These are phyloP conservation scores for Carassius gibelio DNA, from an alignment of 2,113 vertebrate species.

Conservation along the genomic window DNA sequence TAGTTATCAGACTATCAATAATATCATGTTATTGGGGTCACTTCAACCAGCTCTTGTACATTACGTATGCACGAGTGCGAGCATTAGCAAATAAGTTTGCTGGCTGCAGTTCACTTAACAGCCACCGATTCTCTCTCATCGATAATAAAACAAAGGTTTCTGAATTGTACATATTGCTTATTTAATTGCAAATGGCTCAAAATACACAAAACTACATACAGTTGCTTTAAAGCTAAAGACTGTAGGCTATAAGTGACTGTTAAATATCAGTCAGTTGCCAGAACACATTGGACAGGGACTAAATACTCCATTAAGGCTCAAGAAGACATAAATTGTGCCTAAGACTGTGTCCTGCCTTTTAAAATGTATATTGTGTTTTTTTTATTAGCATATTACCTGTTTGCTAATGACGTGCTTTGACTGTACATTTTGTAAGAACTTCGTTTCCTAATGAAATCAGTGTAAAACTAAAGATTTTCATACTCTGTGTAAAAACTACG, in stretches of 20 bases:
- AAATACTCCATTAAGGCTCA: neutral
- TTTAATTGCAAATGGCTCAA: too few species aligned
- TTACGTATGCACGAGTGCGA: too few species aligned
- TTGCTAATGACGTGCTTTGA: neutral
- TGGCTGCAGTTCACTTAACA: too few species aligned
- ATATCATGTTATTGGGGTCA: too few species aligned
- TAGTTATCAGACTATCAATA: too few species aligned
- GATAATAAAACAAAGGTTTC: too few species aligned
- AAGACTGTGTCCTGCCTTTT: constrained; percentile 2
- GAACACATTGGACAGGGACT: neutral
- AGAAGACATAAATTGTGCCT: neutral
- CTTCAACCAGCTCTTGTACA: too few species aligned
- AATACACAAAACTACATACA: too few species aligned
- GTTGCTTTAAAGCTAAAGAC: neutral
- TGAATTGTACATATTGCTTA: too few species aligned
- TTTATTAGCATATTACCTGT: constrained; percentile 6
- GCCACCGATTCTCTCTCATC: too few species aligned
- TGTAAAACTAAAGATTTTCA: constrained; percentile 17
- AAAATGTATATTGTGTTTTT: neutral
- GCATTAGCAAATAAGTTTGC: too few species aligned
- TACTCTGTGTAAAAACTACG: neutral
- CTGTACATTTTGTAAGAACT: neutral
- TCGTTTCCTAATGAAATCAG: neutral
- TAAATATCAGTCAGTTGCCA: neutral
- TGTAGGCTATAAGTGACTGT: neutral